Percentiles rank a stretch among this genome's conserved stretches.
Evolutionary conservation across 2,888 invertebrate species (phyloP).

Genomic region (Sphecodes monilicornis): DNA sequence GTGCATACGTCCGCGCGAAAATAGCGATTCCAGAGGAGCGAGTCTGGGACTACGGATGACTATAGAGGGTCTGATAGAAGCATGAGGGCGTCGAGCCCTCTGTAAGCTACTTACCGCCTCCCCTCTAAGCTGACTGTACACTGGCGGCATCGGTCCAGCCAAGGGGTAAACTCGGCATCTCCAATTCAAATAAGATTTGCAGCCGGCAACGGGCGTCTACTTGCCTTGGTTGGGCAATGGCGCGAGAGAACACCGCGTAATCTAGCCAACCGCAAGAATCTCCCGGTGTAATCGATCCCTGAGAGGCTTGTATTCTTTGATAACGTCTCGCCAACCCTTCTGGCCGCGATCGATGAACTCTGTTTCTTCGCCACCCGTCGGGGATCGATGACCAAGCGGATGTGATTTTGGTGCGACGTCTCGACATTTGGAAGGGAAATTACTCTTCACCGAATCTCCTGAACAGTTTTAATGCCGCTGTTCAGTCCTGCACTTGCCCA

Average conservation of each 20-base stretch:
- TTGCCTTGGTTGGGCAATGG: slow-evolving; percentile 55
- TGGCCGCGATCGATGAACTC: slow-evolving; percentile 29
- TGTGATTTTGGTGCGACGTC: slow-evolving; percentile 25
- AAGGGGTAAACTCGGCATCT: slow-evolving; percentile 75
- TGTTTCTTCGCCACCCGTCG: neutral
- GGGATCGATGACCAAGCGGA: slow-evolving; percentile 34
- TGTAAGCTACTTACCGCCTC: slow-evolving; percentile 70
- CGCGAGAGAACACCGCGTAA: slow-evolving; percentile 63
- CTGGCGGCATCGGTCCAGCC: slow-evolving; percentile 63
- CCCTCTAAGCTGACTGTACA: slow-evolving; percentile 74
- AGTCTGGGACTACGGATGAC: neutral
- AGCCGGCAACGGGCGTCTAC: slow-evolving; percentile 52
- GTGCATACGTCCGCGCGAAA: slow-evolving; percentile 26
- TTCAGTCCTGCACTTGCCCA: no score
- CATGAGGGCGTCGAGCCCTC: slow-evolving; percentile 19
- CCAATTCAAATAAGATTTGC: slow-evolving; percentile 79
- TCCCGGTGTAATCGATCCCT: slow-evolving; percentile 67
- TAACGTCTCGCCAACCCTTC: slow-evolving; percentile 46
- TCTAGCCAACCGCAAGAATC: slow-evolving; percentile 57
- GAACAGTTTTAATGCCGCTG: slow-evolving; percentile 26
- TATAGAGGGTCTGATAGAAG: neutral
- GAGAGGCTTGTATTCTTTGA: slow-evolving; percentile 67
- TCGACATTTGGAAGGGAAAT: slow-evolving; percentile 54
- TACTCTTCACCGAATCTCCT: slow-evolving; percentile 22
- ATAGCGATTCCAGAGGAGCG: slow-evolving; percentile 28